These are phyloP conservation scores for Pseudonaja textilis DNA, from an alignment of 2,113 vertebrate species.

Conservation along the genomic window DNA sequence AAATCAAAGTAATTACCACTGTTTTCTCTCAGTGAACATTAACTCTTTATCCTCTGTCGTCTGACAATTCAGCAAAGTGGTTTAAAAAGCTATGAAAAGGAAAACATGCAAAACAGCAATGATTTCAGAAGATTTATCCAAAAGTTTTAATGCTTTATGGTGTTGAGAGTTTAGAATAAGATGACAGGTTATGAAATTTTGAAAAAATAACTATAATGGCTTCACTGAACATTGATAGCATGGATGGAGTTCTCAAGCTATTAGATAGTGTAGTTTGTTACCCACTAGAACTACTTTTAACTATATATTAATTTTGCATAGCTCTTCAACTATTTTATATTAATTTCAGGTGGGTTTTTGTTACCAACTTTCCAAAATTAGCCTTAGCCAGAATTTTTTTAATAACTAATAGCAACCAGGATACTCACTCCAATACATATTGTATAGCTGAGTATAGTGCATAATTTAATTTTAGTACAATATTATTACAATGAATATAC, in stretches of 20 bases:
- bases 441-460: background rate
- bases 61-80: conserved; percentile 65
- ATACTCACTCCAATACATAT: background rate
- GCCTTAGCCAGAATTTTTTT: background rate
- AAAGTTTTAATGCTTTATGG: conserved; percentile 50
- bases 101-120: conserved; percentile 59
- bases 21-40: conserved; percentile 76
- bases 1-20: conserved; percentile 80
- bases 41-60: conserved; percentile 63
- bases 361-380: background rate
- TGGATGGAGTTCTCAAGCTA: conserved; percentile 13
- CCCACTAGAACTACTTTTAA: background rate
- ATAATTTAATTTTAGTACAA: background rate
- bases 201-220: conserved; percentile 29
- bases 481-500: background rate
- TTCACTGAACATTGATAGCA: conserved; percentile 21
- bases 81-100: conserved; percentile 56
- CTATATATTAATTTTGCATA: background rate
- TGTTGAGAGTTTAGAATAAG: conserved; percentile 35
- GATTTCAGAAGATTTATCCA: conserved; percentile 52
- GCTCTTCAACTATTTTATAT: background rate
- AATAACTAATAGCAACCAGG: background rate
- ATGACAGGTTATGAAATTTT: conserved; percentile 31
- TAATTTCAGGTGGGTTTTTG: background rate
- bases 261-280: conserved; percentile 22